These are phyloP conservation scores for Clepsis dumicolana DNA, from an alignment of 2,888 invertebrate species.

Conservation along the genomic window DNA sequence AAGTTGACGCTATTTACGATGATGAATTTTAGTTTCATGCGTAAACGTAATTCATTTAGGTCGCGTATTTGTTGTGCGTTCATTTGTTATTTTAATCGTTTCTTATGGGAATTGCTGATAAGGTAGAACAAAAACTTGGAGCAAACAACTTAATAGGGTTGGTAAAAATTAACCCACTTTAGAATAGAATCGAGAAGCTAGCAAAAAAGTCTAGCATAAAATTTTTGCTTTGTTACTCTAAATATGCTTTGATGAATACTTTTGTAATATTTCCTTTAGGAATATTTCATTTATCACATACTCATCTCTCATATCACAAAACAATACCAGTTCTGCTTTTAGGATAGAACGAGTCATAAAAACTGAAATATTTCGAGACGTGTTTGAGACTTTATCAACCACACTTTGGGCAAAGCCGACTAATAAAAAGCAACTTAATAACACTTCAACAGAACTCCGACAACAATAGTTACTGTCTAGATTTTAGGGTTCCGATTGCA, in stretches of 20 bases:
- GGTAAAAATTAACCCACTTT: too few species aligned
- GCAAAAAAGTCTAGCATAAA: too few species aligned
- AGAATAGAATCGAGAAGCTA: too few species aligned
- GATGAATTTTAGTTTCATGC: constrained; percentile 22
- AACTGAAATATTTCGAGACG: neutral
- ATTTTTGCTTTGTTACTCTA: too few species aligned
- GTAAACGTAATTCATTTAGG: constrained; percentile 8
- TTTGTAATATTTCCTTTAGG: too few species aligned
- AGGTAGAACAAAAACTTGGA: neutral
- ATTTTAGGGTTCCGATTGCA: neutral
- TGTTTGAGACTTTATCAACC: neutral
- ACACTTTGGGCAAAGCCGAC: neutral
- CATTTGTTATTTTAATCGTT: neutral
- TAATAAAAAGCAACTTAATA: constrained; percentile 11
- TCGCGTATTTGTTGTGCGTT: neutral
- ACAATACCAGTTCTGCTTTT: neutral
- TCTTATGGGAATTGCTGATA: neutral
- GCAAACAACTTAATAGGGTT: too few species aligned
- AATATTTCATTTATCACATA: too few species aligned
- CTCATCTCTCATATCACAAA: too few species aligned
- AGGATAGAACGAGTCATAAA: neutral
- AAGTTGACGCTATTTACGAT: constrained; percentile 31
- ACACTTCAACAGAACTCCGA: neutral
- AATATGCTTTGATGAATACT: too few species aligned
- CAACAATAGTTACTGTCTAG: neutral